Base-by-base conservation (phyloP, 2,888 invertebrate species). In the Sisyra nigra region DNA sequence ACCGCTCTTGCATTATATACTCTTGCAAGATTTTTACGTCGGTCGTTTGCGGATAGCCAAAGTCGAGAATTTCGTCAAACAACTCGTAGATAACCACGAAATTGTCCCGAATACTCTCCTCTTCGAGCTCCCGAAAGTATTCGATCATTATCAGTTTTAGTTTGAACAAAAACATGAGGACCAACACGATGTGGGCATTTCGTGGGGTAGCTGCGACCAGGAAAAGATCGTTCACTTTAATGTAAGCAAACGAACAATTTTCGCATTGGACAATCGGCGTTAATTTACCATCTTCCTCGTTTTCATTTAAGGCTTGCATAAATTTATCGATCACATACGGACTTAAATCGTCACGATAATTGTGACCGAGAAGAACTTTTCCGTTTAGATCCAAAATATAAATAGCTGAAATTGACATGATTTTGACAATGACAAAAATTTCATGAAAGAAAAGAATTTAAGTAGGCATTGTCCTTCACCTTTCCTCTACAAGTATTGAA, bases 81-180 rank as follows among this genome's bases (percentile, higher is more conserved):
- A 94, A 63, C 61, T 94, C 93, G 58, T 94, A 94, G 48, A 93
- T 91, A 11, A 94, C 82, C 1, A 94, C 93, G 62, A 94, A 94
- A 61, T 94, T 94, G 58, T 94, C 93, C n/a, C 92, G 71, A 57
- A 94, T 91, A 55, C 91, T 91, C 59, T 94, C 93, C 56, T 94
- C 93, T 58, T 94, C 92, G 19, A 92, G 59, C 58, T 91, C 91
- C 60, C 93, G 93, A 58, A 94, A 93, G 58, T 93, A 93, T 57
- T 93, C 92, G 31, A 80, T 76, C 74, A 93, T 85, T 2, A 72
- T 62, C 66, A 89, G 84, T n/a, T 89, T 88, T 50, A 88, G 76
- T 68, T 91, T 93, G 66, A 92, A 91, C 44, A 93, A 67, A 58
- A 92, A 91, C 17, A 87, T 81, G 60, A 94, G 89, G 2, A 93